Evolutionary conservation across 35 echinoderm and acorn worm species (phyloP).

Genomic region (Lytechinus variegatus): DNA sequence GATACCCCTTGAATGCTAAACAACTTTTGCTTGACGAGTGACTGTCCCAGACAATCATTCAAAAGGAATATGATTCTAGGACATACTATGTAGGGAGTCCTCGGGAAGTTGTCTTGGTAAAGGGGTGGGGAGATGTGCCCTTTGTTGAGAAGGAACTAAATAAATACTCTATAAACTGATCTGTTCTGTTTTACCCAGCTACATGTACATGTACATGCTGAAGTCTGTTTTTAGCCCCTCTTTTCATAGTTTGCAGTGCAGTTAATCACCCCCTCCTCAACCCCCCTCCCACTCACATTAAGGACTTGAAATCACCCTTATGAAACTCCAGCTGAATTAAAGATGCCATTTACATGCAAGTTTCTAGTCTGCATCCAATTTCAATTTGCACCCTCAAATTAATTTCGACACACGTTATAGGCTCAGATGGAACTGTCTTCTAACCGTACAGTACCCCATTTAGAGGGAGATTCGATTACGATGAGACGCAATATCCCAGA

Average conservation of each 20-base stretch:
- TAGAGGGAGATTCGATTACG: neutral
- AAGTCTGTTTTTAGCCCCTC: neutral
- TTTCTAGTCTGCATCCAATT: neutral
- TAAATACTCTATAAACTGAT: too few relatives aligned
- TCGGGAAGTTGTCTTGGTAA: too few relatives aligned
- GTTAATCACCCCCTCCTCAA: too few relatives aligned
- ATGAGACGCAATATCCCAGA: neutral
- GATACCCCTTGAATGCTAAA: too few relatives aligned
- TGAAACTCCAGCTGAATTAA: neutral
- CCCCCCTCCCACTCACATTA: neutral
- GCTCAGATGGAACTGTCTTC: neutral
- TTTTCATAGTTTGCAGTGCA: neutral
- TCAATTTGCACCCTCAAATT: slow-evolving; percentile 3
- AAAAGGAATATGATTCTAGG: too few relatives aligned
- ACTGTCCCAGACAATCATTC: too few relatives aligned
- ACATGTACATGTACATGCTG: neutral
- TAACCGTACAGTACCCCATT: neutral
- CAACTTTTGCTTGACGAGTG: too few relatives aligned
- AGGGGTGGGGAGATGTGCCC: too few relatives aligned
- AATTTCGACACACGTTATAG: neutral
- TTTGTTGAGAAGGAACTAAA: too few relatives aligned
- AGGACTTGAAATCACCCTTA: neutral
- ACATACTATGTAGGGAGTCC: too few relatives aligned
- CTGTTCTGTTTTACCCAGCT: neutral
- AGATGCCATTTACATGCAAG: neutral